Percentiles rank a stretch among this genome's conserved stretches.
Evolutionary conservation across 2,113 vertebrate species (phyloP).

Genomic region (Pycnonotus jocosus): DNA sequence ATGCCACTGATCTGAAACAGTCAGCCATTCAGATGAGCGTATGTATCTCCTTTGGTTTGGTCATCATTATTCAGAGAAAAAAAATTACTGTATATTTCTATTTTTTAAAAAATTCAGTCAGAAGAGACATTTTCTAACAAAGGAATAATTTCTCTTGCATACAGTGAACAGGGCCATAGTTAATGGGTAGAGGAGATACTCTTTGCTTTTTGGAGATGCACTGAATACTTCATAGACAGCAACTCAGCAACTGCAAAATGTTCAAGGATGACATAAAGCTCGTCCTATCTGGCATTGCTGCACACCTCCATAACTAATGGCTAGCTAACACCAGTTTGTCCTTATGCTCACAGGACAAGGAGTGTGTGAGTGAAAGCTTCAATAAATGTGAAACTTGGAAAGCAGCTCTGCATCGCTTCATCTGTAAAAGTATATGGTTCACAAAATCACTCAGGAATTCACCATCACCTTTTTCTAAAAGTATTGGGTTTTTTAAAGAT

Average conservation of each 20-base stretch:
- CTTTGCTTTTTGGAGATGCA: background rate
- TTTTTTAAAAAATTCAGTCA: background rate
- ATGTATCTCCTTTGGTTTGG: background rate
- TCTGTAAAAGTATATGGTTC: background rate
- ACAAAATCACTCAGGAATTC: background rate
- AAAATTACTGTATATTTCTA: no score
- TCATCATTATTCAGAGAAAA: background rate
- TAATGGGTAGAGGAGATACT: background rate
- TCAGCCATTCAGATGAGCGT: background rate
- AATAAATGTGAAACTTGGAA: background rate
- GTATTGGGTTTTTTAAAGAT: background rate
- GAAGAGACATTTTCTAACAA: background rate
- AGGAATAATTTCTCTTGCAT: background rate
- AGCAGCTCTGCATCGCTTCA: background rate
- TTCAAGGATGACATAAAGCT: background rate
- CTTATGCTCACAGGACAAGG: background rate
- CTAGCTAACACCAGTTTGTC: background rate
- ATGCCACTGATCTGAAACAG: background rate
- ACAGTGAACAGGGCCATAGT: background rate
- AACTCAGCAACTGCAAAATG: background rate
- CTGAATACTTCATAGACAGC: background rate
- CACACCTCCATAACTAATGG: background rate
- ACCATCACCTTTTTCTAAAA: background rate
- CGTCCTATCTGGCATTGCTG: background rate
- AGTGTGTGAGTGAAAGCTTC: background rate